Base-by-base conservation (phyloP, 1,140 invertebrate genomes). In the Apis cerana region DNA sequence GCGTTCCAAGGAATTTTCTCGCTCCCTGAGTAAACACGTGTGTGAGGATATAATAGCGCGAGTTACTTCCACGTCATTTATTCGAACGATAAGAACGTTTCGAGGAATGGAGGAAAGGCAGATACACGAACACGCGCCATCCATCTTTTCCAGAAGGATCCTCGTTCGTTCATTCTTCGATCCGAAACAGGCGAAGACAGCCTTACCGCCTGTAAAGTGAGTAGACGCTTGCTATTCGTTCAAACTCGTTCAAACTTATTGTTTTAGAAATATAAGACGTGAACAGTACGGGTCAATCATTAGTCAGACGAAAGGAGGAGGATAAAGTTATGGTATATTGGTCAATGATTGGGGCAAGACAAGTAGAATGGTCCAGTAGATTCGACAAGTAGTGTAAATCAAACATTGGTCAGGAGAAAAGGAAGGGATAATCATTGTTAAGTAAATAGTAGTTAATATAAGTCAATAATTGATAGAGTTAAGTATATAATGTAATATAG, bases 61-160 rank as follows among this genome's bases (percentile, higher is more conserved):
- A 56, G 27, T 74, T 80, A 75, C 43, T 75, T 80, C 78, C 78
- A 21, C 59, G 8, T 80, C 78, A 80, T 80, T 80, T 80, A 65
- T 80, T 11, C 21, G 3, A 4, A 23, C 70, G 70, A 80, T 75
- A 75, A 74, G 78, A 75, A 43, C 50, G 48, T 23, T 58, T 23
- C 4, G 58, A 43, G 52, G 50, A 50, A 64, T 23, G 50, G 50
- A 54, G 48, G 52, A 11, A 50, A 68, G 78, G 70, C 48, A 75
- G 70, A 75, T 80, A 72, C n/a, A 17, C 43, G n/a, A 27, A 68
- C 12, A 13, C 19, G 11, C 21, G 4, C 62, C 9, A 23, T 59
- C 27, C 61, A 17, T 62, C 11, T 23, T 64, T 48, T 67, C 68
- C 78, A 74, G 33, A 43, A 65, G 78, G 50, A 80, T 80, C 70